These are phyloP conservation scores for Melieria omissa DNA, from an alignment of 2,888 invertebrate genomes.

Conservation along the genomic window DNA sequence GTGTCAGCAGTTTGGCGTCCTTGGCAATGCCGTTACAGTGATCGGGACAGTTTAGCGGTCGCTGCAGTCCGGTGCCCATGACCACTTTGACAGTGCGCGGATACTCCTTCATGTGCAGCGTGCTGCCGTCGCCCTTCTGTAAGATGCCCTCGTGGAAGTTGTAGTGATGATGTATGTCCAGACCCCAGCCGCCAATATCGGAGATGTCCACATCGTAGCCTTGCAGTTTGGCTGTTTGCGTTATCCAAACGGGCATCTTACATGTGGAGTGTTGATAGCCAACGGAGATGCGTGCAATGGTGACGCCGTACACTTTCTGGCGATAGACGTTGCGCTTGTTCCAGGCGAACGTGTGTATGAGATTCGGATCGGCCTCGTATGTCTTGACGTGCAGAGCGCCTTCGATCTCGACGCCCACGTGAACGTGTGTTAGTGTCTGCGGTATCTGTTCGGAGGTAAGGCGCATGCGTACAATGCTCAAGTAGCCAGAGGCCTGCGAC, in stretches of 20 bases:
- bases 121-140: constrained; percentile 97
- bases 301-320: constrained; percentile 93
- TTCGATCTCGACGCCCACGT: constrained; percentile 92
- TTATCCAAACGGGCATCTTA: constrained; percentile 90
- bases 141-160: constrained; percentile 98
- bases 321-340: constrained; percentile 97
- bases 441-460: constrained; percentile 85
- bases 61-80: constrained; percentile 91
- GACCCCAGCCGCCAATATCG: constrained; percentile 97
- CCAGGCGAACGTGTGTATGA: constrained; percentile 98
- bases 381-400: constrained; percentile 91
- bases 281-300: constrained; percentile 87
- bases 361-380: constrained; percentile 95
- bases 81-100: constrained; percentile 90
- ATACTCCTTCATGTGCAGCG: constrained; percentile 92
- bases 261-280: constrained; percentile 96
- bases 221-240: constrained; percentile 91
- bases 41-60: constrained; percentile 87
- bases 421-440: constrained; percentile 84
- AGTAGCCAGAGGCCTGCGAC: constrained; percentile 92
- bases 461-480: constrained; percentile 91
- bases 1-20: constrained; percentile 88
- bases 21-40: constrained; percentile 87
- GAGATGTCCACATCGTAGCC: constrained; percentile 97
- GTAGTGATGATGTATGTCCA: constrained; percentile 98